Conservation (phyloP, 1,140 invertebrate species). For the Patella vulgata region DNA sequence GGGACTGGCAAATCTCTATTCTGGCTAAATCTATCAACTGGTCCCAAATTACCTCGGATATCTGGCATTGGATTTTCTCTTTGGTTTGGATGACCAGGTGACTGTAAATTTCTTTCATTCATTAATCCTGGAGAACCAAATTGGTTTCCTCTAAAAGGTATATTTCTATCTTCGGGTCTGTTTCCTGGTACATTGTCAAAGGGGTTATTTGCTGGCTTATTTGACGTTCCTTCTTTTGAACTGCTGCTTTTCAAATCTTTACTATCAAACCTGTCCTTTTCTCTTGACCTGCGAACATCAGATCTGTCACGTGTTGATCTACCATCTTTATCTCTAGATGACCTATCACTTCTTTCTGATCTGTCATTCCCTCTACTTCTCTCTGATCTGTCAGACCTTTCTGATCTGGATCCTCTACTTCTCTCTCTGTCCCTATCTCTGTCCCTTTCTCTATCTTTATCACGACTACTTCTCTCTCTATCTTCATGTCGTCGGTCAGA, state of each 20-base stretch:
- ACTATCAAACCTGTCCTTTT: too few species aligned
- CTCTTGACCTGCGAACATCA: too few species aligned
- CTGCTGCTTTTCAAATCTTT: neutral
- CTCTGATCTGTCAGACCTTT: constrained; percentile 8
- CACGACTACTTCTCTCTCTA: constrained; percentile 1
- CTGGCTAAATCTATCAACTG: too few species aligned
- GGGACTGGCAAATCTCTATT: too few species aligned
- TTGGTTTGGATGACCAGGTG: too few species aligned
- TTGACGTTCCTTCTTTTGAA: neutral
- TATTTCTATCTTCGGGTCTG: neutral
- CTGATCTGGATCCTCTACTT: neutral
- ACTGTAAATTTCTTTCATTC: neutral
- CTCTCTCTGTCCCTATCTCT: constrained; percentile 1
- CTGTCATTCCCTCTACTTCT: constrained; percentile 4
- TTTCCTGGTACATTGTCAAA: neutral
- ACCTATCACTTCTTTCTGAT: constrained; percentile 1
- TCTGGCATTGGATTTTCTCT: too few species aligned
- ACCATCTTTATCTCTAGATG: neutral
- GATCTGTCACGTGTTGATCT: too few species aligned
- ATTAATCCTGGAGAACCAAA: neutral
- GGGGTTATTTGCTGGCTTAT: neutral
- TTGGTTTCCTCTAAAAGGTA: constrained; percentile 1
- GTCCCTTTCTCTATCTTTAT: neutral
- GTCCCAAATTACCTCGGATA: too few species aligned
- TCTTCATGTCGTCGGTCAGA: neutral